These are phyloP conservation scores for Dione juno DNA, from an alignment of 2,888 invertebrate species.

Conservation along the genomic window DNA sequence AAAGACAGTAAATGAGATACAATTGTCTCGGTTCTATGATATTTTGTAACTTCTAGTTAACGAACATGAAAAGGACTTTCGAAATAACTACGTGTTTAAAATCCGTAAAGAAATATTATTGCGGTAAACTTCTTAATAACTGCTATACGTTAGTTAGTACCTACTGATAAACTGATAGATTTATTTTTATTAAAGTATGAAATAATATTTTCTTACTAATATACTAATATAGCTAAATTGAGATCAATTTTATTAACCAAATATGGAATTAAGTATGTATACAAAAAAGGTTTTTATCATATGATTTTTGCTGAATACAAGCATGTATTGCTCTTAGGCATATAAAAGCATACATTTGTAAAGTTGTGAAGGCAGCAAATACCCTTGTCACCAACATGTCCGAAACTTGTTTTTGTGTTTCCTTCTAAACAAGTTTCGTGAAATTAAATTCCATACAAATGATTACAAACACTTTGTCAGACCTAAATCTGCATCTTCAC, in stretches of 20 bases:
- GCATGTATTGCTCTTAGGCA: conserved; percentile 13
- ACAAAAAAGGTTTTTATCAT: neutral
- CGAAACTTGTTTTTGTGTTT: conserved; percentile 55
- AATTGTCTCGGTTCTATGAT: no score
- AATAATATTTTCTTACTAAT: no score
- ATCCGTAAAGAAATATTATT: neutral
- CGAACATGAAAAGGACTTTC: no score
- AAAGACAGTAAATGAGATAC: no score
- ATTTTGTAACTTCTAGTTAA: no score
- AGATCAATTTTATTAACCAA: neutral
- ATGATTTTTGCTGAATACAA: neutral
- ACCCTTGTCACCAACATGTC: conserved; percentile 55
- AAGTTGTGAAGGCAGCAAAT: conserved; percentile 57
- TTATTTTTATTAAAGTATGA: no score
- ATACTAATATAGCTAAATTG: neutral
- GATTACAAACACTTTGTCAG: conserved; percentile 34
- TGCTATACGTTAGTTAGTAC: no score
- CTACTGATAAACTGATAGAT: no score
- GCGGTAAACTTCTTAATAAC: neutral
- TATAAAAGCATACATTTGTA: conserved; percentile 51
- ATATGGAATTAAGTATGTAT: neutral
- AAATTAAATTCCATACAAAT: conserved; percentile 55
- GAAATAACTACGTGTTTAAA: neutral
- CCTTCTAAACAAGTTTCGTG: conserved; percentile 52
- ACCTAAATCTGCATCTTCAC: conserved; percentile 22